Evolutionary conservation across 1,140 invertebrate genomes (phyloP).

Genomic region (Drosophila burlai): DNA sequence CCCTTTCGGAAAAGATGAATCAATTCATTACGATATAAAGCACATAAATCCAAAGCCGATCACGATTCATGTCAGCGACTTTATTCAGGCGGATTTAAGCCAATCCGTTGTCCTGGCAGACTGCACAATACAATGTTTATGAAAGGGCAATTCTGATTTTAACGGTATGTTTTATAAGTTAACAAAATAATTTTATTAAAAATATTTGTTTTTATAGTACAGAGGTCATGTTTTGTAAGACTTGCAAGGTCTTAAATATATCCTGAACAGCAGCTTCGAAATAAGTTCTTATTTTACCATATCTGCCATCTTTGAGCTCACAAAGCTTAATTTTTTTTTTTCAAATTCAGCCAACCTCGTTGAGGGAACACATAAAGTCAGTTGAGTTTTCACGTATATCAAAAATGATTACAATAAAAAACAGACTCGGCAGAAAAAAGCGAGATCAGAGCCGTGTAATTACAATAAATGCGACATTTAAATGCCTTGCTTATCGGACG

Average conservation of each 20-base stretch:
- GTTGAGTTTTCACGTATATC: conserved; percentile 44
- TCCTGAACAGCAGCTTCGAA: not conserved
- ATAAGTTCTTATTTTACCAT: not conserved
- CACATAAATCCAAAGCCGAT: conserved; percentile 45
- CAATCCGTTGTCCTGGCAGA: conserved; percentile 20
- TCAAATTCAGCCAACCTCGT: conserved; percentile 1
- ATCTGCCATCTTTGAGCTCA: no score
- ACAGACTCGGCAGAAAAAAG: conserved; percentile 14
- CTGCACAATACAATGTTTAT: not conserved
- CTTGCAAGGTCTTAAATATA: not conserved
- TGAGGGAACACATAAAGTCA: conserved; percentile 5
- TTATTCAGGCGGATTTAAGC: conserved; percentile 54
- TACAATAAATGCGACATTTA: conserved; percentile 83
- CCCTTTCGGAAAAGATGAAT: conserved; percentile 34
- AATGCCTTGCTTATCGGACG: conserved; percentile 78
- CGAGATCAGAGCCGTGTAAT: conserved; percentile 55
- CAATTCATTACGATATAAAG: conserved; percentile 47
- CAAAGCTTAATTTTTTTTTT: no score
- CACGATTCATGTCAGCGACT: conserved; percentile 48
- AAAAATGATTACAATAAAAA: conserved; percentile 65
- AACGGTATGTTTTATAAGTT: not conserved
- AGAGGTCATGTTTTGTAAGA: no score
- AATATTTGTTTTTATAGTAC: not conserved
- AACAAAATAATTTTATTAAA: not conserved
- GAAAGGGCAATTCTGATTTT: not conserved